phyloP scores from a whole-genome alignment of 1,140 invertebrate genomes.

The Arion vulgaris region DNA sequence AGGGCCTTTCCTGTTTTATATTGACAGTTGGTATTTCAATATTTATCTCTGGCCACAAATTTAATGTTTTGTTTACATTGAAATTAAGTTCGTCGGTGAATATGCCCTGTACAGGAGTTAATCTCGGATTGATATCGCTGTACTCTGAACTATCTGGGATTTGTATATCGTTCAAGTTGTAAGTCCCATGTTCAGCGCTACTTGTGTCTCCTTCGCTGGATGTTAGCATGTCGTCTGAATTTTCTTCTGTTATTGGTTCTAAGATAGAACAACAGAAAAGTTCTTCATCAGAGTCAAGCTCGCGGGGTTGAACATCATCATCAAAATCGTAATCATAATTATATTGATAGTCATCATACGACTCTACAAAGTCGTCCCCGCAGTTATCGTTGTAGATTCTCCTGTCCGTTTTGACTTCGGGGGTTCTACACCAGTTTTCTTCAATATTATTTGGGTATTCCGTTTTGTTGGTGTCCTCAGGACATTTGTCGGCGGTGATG shows the following conservation, averaged over 20 bases:
- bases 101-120: too few relatives aligned
- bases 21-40: too few relatives aligned
- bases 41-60: too few relatives aligned
- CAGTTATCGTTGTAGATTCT: not conserved
- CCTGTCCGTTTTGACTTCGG: not conserved
- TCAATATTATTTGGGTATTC: not conserved
- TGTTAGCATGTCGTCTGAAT: conserved; percentile 56
- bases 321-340: conserved; percentile 44
- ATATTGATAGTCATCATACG: not conserved
- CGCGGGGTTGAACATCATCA: conserved; percentile 36
- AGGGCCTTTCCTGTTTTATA: too few relatives aligned
- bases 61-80: too few relatives aligned
- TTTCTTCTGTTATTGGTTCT: conserved; percentile 65
- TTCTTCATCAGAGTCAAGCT: conserved; percentile 56
- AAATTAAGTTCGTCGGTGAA: not conserved
- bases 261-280: conserved; percentile 50
- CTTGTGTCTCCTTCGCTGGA: conserved; percentile 27
- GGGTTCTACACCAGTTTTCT: not conserved
- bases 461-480: not conserved
- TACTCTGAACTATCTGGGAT: too few relatives aligned
- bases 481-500: not conserved
- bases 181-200: too few relatives aligned
- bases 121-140: too few relatives aligned
- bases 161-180: too few relatives aligned
- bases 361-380: conserved; percentile 3